These are phyloP conservation scores for Huso huso DNA, from an alignment of 2,797 vertebrate species.

Conservation along the genomic window DNA sequence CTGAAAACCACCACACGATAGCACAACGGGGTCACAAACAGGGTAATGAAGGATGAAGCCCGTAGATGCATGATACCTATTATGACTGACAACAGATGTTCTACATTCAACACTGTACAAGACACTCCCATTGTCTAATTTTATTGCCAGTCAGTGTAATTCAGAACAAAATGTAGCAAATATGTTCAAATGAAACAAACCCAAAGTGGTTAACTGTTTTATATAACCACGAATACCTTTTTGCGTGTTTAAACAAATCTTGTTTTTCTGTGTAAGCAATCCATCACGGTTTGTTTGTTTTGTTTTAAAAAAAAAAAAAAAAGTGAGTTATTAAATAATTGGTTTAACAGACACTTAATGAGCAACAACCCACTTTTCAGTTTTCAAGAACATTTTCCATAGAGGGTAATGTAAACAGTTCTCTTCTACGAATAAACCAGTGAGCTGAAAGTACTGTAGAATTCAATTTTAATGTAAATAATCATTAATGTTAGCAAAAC, in stretches of 20 bases:
- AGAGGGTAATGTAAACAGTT: not conserved
- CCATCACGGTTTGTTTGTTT: not conserved
- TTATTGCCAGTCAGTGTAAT: no score
- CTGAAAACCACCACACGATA: no score
- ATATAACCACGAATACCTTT: conserved; percentile 1
- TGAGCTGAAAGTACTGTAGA: not conserved
- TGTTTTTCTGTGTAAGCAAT: not conserved
- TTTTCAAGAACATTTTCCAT: not conserved
- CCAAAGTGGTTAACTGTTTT: not conserved
- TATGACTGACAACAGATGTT: no score
- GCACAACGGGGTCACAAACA: no score
- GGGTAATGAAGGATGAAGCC: no score
- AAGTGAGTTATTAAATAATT: not conserved
- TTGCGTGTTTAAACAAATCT: conserved; percentile 6
- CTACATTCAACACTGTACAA: no score
- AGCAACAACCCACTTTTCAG: not conserved
- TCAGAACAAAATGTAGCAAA: no score
- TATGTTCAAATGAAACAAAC: no score
- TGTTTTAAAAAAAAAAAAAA: no score
- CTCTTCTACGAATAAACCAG: conserved; percentile 5
- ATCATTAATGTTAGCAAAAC: conserved; percentile 5
- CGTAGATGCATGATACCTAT: no score
- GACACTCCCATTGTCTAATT: no score
- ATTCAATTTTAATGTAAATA: not conserved
- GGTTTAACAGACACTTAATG: not conserved